A percentile compares a stretch with the other conserved stretches of the same genome.
Evolutionary conservation across 2,888 invertebrate species (phyloP).

Genomic region (Sphaerophoria rueppellii): DNA sequence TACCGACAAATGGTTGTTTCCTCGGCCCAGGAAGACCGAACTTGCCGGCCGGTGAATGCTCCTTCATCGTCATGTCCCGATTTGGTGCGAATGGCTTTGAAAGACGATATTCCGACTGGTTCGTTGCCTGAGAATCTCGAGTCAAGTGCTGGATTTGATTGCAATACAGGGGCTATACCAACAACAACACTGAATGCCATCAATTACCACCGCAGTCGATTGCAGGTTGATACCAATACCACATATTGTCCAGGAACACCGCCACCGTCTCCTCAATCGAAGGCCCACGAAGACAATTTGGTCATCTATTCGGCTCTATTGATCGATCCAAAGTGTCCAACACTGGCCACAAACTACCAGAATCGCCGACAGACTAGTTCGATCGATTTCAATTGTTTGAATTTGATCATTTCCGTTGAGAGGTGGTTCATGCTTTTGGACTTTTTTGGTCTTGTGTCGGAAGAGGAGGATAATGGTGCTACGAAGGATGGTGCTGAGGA

Average conservation of each 20-base stretch:
- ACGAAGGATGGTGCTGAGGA: slow-evolving; percentile 71
- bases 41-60: slow-evolving; percentile 27
- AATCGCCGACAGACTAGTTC: slow-evolving; percentile 82
- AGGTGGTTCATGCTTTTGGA: slow-evolving; percentile 98
- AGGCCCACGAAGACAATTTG: slow-evolving; percentile 85
- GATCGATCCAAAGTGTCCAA: slow-evolving; percentile 86
- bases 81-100: slow-evolving; percentile 82
- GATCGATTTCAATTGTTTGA: slow-evolving; percentile 95
- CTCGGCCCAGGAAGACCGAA: slow-evolving; percentile 75
- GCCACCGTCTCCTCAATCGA: slow-evolving; percentile 85
- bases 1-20: slow-evolving; percentile 94
- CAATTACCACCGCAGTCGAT: slow-evolving; percentile 64
- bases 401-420: slow-evolving; percentile 94
- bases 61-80: slow-evolving; percentile 90
- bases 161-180: slow-evolving; percentile 47
- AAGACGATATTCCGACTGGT: slow-evolving; percentile 77
- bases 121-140: slow-evolving; percentile 86
- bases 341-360: slow-evolving; percentile 86
- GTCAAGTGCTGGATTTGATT: slow-evolving; percentile 83
- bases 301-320: slow-evolving; percentile 88
- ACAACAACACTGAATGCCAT: slow-evolving; percentile 59
- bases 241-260: slow-evolving; percentile 83
- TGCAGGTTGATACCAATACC: slow-evolving; percentile 49
- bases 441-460: slow-evolving; percentile 88
- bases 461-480: slow-evolving; percentile 74